Percentiles rank a stretch among this genome's conserved stretches.
phyloP scores from a whole-genome alignment of 2,113 vertebrate genomes.

The Hemiprocne comata region DNA sequence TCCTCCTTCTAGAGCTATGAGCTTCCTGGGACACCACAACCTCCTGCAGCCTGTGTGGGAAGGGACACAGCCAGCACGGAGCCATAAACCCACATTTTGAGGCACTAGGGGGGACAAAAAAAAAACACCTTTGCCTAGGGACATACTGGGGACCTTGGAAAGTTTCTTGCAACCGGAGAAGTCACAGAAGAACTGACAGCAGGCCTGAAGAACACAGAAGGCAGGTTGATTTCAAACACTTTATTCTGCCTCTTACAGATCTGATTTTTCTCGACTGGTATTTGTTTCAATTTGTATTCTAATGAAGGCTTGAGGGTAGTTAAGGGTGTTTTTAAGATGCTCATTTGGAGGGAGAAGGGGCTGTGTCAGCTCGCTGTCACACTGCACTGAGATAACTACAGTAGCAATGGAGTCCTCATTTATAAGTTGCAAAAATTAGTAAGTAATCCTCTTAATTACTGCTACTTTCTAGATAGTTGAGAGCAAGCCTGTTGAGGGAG shows the following conservation, averaged over 20 bases:
- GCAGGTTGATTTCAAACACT: background rate
- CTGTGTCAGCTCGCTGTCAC: background rate
- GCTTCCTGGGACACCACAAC: background rate
- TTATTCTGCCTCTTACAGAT: background rate
- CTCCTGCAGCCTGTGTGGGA: fast-evolving
- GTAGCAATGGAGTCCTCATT: background rate
- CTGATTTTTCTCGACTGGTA: background rate
- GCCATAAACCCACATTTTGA: background rate
- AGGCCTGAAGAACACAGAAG: background rate
- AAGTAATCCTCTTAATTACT: background rate
- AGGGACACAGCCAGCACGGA: fast-evolving
- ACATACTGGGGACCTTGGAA: background rate
- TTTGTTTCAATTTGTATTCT: background rate
- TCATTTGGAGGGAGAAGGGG: background rate
- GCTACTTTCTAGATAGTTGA: background rate
- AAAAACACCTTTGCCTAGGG: background rate
- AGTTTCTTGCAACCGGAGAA: background rate
- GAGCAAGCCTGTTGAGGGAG: background rate
- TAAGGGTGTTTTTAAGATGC: background rate
- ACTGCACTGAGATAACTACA: background rate
- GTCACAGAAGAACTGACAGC: background rate
- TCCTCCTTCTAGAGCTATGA: fast-evolving
- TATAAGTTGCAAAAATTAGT: background rate
- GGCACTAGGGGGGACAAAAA: background rate
- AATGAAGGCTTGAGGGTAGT: background rate